Evolutionary conservation across 2,113 vertebrate species (phyloP).

Genomic region (Bostrychus sinensis): DNA sequence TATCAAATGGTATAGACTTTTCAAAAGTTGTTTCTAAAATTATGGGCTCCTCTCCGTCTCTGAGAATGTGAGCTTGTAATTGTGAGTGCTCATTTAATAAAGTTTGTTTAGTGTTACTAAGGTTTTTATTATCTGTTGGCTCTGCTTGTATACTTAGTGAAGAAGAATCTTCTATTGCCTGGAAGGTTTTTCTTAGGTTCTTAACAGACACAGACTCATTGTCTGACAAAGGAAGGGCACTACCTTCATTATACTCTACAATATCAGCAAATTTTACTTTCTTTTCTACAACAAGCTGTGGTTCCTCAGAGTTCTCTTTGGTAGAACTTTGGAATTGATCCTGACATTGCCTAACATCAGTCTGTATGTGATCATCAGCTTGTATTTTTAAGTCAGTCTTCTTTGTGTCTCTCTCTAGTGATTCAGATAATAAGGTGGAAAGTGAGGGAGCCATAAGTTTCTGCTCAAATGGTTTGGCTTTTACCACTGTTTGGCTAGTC

Average conservation of each 20-base stretch:
- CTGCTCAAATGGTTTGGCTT: slow-evolving; percentile 87
- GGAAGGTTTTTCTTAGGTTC: slow-evolving; percentile 91
- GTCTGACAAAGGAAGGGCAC: slow-evolving; percentile 1
- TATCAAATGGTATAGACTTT: neutral
- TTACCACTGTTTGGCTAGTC: slow-evolving; percentile 87
- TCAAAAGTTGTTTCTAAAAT: neutral
- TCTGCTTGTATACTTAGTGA: slow-evolving; percentile 21
- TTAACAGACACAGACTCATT: slow-evolving; percentile 87
- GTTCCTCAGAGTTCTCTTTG: slow-evolving; percentile 17
- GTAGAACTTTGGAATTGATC: slow-evolving; percentile 3
- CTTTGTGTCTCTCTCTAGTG: neutral
- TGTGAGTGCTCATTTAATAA: slow-evolving; percentile 18
- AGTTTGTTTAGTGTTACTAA: slow-evolving; percentile 12
- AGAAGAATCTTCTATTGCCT: slow-evolving; percentile 85
- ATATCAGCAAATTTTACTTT: slow-evolving; percentile 39
- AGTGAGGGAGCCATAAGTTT: slow-evolving; percentile 60
- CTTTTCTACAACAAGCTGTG: slow-evolving; percentile 32
- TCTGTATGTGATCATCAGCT: slow-evolving; percentile 4
- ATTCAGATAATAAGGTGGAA: slow-evolving; percentile 8
- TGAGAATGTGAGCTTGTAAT: slow-evolving; percentile 9
- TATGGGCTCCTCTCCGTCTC: neutral
- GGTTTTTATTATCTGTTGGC: slow-evolving; percentile 4
- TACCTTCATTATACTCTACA: slow-evolving; percentile 16
- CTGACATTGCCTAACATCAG: slow-evolving; percentile 14
- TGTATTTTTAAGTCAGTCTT: slow-evolving; percentile 4